Base-by-base conservation (phyloP, 2,888 invertebrate genomes). In the Ophion obscuratus region DNA sequence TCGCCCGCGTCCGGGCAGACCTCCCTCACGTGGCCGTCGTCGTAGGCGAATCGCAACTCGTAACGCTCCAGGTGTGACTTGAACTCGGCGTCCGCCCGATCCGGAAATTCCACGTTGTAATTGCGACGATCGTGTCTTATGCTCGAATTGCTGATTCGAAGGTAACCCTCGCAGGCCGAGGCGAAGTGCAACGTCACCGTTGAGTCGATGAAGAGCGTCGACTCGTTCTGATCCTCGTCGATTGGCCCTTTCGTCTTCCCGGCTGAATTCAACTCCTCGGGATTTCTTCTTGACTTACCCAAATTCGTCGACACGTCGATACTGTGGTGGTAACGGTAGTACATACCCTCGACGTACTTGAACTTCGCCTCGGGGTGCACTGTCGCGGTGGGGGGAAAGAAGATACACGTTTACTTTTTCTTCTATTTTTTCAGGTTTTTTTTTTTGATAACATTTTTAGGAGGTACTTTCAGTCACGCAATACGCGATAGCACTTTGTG, bases 11-110 rank as follows among this genome's bases (percentile, higher is more conserved):
- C 95, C 0, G 98, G 98, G 91, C 99, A 99, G 67, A 99, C 95
- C 93, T 98, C 97, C 5, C 96, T 96, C 87, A 99, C 96, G 77
- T 95, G 92, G 0, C 99, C 99, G 95, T 99, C 98, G 87, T 97
- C 96, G 93, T 97, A 98, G 0, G 97, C 96, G 92, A 99, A 98
- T 94, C 95, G 90, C 0, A 91, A 68, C 2, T 84, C 79, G 62
- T 88, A 95, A 92, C 89, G 95, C 95, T 89, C 95, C 90, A 91
- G 85, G 71, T 64, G 88, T 44, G 87, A 82, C 77, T 90, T 90
- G 89, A 90, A 91, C 78, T 92, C 92, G 2, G 88, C 88, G 0
- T 92, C 93, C 0, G 93, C 92, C 0, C 91, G 90, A 79, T 94
- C 93, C 0, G 94, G 93, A 70, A 91, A 92, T 36, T 93, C 92